Conservation (phyloP, 2,888 invertebrate species). For the Coenonympha glycerion region DNA sequence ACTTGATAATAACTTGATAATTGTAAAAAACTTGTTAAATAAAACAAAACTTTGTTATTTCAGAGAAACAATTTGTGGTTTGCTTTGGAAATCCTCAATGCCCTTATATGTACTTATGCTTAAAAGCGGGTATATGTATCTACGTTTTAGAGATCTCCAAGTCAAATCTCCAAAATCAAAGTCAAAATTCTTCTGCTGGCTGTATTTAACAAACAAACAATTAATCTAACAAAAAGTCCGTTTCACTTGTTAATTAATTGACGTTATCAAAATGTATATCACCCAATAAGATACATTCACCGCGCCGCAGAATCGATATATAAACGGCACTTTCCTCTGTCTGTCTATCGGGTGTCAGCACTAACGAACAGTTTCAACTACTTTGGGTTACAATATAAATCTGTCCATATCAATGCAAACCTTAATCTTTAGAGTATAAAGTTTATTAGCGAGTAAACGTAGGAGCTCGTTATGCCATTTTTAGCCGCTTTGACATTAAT, state of each 20-base stretch:
- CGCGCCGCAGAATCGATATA: constrained; percentile 16
- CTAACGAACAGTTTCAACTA: constrained; percentile 17
- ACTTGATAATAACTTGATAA: too few relatives aligned
- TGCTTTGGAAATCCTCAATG: too few relatives aligned
- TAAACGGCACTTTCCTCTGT: constrained; percentile 21
- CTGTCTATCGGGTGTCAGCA: constrained; percentile 23
- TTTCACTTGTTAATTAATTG: constrained; percentile 13
- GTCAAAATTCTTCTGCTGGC: background rate
- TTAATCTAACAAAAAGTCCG: background rate
- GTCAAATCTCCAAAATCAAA: too few relatives aligned
- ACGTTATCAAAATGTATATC: constrained; percentile 16
- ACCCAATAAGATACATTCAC: constrained; percentile 11
- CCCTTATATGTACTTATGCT: too few relatives aligned
- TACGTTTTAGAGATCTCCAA: too few relatives aligned
- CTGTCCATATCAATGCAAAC: background rate
- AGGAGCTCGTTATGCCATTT: background rate
- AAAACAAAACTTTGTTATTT: too few relatives aligned
- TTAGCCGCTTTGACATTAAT: background rate
- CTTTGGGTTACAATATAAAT: background rate
- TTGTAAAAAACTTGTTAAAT: too few relatives aligned
- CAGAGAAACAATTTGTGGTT: too few relatives aligned
- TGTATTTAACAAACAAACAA: background rate
- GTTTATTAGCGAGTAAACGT: background rate
- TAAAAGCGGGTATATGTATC: too few relatives aligned
- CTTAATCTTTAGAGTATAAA: background rate